Evolutionary conservation across 2,888 invertebrate species (phyloP), one percentile per base, ranked within the genome.

Genomic region (Apeira syringaria): DNA sequence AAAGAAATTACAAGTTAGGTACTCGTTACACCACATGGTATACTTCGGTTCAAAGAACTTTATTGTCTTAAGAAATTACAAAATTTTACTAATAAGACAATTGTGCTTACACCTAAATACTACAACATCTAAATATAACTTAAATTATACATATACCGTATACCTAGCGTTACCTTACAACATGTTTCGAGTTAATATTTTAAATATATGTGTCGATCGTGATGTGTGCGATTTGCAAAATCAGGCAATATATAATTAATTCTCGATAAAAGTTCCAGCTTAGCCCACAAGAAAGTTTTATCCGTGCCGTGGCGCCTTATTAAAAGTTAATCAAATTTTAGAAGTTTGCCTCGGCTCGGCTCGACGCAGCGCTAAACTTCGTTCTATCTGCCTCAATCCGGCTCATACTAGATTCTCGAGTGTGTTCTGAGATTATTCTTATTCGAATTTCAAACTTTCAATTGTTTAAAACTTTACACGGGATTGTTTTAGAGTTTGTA

Each of bases 251-350:
- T 46, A 28, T 40, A 51, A 53, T 47, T 51, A 53, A 51, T 56
- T 46, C 28, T 30, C 43, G 43, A 34, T 43, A 44, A 51, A 46
- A 46, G 36, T 53, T 53, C 36, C 27, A 31, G 44, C 24, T 17
- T 9, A 18, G 34, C 38, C 33, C 44, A 27, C 33, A 43, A 42
- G 49, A 35, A 56, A 64, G 55, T 61, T 65, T 47, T 56, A 63
- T 62, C 60, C 48, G 57, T 53, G 47, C 58, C 47, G 48, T 36
- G 40, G 50, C 57, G 59, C 59, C 68, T 66, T 71, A 72, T 70
- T 74, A 68, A 71, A 74, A 70, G 62, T 71, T 72, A 64, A 72
- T 70, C 67, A 62, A 65, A 64, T 67, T 64, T 66, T 57, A 47
- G 55, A 59, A 61, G 59, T 60, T 53, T 45, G 30, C 36, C 49